phyloP scores from a whole-genome alignment of 1,140 invertebrate species.

The Drosophila truncata region DNA sequence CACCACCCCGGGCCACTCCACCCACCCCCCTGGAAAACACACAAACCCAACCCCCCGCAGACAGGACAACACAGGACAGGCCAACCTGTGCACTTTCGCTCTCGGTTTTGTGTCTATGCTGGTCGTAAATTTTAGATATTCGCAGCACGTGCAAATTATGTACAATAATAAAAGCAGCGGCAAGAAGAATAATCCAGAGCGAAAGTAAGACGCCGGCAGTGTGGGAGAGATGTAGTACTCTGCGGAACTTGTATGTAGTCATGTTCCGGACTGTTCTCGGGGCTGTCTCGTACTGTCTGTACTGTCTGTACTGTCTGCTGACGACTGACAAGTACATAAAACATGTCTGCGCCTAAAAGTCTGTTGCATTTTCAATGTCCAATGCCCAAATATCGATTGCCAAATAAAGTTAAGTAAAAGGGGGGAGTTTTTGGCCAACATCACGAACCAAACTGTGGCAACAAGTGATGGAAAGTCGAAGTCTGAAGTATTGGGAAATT shows the following conservation, averaged over 20 bases:
- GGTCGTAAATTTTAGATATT: slow-evolving; percentile 82
- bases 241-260: slow-evolving; percentile 49
- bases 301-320: slow-evolving; percentile 34
- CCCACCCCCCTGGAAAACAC: neutral
- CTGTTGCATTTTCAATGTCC: slow-evolving; percentile 67
- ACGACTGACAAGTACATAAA: slow-evolving; percentile 80
- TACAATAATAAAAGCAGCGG: slow-evolving; percentile 73
- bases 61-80: slow-evolving; percentile 29
- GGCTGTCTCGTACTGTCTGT: slow-evolving; percentile 17
- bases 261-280: slow-evolving; percentile 9
- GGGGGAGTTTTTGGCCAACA: neutral
- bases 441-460: slow-evolving; percentile 4
- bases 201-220: slow-evolving; percentile 59
- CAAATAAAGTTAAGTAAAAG: slow-evolving; percentile 4
- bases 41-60: slow-evolving; percentile 1
- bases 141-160: slow-evolving; percentile 83
- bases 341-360: slow-evolving; percentile 81
- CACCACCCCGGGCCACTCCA: slow-evolving; percentile 2
- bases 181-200: slow-evolving; percentile 41
- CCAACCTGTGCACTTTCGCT: slow-evolving; percentile 74
- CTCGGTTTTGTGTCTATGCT: slow-evolving; percentile 43
- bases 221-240: slow-evolving; percentile 17
- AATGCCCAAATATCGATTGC: slow-evolving; percentile 57
- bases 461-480: slow-evolving; percentile 34
- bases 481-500: neutral